These are phyloP conservation scores for Marcusenius ussheri DNA, from an alignment of 2,113 vertebrate species.

Conservation along the genomic window DNA sequence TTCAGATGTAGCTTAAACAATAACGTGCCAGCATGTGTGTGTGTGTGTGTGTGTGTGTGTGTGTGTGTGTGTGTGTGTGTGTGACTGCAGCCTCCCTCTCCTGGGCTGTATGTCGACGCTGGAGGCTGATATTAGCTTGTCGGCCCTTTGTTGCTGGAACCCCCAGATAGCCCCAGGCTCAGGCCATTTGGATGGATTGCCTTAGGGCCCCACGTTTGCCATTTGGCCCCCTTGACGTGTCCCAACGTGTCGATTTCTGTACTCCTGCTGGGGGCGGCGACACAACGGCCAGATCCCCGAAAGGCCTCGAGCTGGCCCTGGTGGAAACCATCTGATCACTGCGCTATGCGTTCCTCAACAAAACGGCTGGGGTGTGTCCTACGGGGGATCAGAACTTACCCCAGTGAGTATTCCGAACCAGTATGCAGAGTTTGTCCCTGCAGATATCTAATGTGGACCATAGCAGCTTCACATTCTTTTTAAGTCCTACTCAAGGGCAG, in stretches of 20 bases:
- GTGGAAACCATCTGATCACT: constrained; percentile 6
- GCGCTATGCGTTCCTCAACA: background rate
- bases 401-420: background rate
- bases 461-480: background rate
- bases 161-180: background rate
- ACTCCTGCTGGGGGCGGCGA: background rate
- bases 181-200: background rate
- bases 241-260: background rate
- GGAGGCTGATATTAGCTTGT: background rate
- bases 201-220: background rate
- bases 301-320: background rate
- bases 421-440: background rate
- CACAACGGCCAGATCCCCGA: background rate
- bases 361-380: background rate
- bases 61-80: background rate
- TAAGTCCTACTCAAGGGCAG: constrained; percentile 1
- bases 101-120: background rate
- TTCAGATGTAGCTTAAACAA: background rate
- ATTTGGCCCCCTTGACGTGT: background rate
- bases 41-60: background rate
- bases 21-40: background rate
- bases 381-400: background rate
- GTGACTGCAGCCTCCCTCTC: background rate
- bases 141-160: background rate
- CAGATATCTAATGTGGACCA: background rate